Conservation (phyloP, 92 coral and sea anemone genomes). For the Siderastrea siderea region DNA sequence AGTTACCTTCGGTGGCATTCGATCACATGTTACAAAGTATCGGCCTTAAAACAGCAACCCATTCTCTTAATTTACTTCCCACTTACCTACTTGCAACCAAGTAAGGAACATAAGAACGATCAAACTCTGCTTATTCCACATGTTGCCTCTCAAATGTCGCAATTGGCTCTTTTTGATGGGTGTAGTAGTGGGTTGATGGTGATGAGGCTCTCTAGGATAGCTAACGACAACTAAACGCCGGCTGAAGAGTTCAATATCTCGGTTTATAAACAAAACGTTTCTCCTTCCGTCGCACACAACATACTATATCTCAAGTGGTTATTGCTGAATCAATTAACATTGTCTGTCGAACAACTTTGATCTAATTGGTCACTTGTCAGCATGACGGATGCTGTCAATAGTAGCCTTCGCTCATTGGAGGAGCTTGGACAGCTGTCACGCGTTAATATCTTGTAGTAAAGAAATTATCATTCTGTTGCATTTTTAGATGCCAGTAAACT, state of each 20-base stretch:
- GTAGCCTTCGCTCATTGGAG: background rate
- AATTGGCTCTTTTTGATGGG: background rate
- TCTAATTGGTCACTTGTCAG: background rate
- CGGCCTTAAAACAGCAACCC: background rate
- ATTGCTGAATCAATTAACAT: background rate
- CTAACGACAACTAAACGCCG: no score
- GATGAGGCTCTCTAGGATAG: no score
- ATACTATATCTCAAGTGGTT: background rate
- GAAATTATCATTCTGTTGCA: no score
- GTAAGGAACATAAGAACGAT: background rate
- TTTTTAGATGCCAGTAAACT: no score
- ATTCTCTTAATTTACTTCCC: no score
- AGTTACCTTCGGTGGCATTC: background rate
- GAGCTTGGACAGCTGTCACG: background rate
- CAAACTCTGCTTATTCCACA: background rate
- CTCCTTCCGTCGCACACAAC: background rate
- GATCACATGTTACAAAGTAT: background rate
- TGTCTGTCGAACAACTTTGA: background rate
- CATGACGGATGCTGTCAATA: background rate
- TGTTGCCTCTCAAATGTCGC: background rate
- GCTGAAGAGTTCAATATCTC: no score
- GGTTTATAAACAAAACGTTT: no score
- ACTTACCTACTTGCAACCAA: constrained; percentile 8
- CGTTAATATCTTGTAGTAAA: background rate
- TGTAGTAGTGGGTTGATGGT: no score